Evolutionary conservation across 2,888 invertebrate species (phyloP).

Genomic region (Notodonta dromedarius): DNA sequence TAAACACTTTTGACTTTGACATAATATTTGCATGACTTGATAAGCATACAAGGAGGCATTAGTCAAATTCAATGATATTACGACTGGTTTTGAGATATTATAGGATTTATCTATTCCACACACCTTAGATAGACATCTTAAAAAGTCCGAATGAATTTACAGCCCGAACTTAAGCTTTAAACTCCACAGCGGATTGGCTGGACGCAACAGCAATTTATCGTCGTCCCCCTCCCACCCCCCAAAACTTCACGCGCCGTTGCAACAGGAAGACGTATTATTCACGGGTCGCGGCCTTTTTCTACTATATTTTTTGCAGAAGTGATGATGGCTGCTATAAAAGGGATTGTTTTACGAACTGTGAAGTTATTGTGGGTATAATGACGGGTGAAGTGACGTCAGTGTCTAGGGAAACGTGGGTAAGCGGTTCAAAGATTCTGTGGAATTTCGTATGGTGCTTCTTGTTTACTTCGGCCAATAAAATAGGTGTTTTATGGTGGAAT

Average conservation of each 20-base stretch:
- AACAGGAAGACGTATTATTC: constrained; percentile 37
- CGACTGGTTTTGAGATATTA: too few species aligned
- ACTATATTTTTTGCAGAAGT: constrained; percentile 32
- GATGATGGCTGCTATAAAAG: constrained; percentile 36
- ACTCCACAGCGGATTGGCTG: constrained; percentile 8
- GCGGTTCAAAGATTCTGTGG: background rate
- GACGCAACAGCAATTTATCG: constrained; percentile 5
- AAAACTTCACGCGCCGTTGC: constrained; percentile 16
- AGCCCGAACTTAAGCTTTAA: constrained; percentile 24
- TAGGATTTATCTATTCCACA: background rate
- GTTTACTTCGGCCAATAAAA: background rate
- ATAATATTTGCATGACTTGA: too few species aligned
- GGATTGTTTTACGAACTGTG: constrained; percentile 45
- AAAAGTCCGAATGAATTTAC: background rate
- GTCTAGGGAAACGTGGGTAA: background rate
- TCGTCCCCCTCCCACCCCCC: background rate
- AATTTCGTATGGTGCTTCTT: background rate
- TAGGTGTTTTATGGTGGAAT: background rate
- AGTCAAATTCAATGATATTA: too few species aligned
- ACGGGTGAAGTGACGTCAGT: constrained; percentile 6
- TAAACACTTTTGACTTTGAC: too few species aligned
- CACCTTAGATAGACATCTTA: constrained; percentile 1
- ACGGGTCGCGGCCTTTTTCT: constrained; percentile 30
- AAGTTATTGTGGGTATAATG: constrained; percentile 17
- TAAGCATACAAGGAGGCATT: too few species aligned